Conservation (phyloP, 2,888 invertebrate species). For the Drosophila nigritarsus region DNA sequence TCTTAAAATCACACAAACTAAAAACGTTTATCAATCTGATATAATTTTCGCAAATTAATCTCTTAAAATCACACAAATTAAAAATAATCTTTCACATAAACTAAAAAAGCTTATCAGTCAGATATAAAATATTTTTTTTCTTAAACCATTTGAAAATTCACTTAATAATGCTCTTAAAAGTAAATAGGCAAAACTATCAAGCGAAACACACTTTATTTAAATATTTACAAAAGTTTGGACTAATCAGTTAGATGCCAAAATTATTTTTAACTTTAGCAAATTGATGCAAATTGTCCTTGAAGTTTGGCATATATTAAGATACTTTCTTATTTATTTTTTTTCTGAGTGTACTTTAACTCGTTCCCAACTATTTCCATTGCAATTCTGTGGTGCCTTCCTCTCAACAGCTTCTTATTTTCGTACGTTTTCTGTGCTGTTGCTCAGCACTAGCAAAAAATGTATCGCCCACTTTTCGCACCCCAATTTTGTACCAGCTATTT, state of each 20-base stretch:
- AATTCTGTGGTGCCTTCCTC: conserved; percentile 4
- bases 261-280: not conserved
- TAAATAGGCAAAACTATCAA: not conserved
- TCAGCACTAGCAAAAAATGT: conserved; percentile 42
- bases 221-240: too few relatives aligned
- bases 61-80: not conserved
- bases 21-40: too few relatives aligned
- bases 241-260: too few relatives aligned
- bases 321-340: not conserved
- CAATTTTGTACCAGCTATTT: conserved; percentile 52
- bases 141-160: not conserved
- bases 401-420: not conserved
- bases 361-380: conserved; percentile 26
- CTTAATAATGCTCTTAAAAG: not conserved
- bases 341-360: conserved; percentile 46
- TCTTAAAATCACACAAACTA: too few relatives aligned
- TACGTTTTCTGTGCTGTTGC: not conserved
- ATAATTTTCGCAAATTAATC: not conserved
- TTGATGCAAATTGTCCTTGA: accelerated
- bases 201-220: too few relatives aligned
- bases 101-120: too few relatives aligned
- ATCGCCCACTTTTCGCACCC: conserved; percentile 55
- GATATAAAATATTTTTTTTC: not conserved
- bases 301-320: not conserved
- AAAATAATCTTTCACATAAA: too few relatives aligned